These are phyloP conservation scores for Pycnomerus fuliginosus DNA, from an alignment of 2,888 invertebrate species.

Conservation along the genomic window DNA sequence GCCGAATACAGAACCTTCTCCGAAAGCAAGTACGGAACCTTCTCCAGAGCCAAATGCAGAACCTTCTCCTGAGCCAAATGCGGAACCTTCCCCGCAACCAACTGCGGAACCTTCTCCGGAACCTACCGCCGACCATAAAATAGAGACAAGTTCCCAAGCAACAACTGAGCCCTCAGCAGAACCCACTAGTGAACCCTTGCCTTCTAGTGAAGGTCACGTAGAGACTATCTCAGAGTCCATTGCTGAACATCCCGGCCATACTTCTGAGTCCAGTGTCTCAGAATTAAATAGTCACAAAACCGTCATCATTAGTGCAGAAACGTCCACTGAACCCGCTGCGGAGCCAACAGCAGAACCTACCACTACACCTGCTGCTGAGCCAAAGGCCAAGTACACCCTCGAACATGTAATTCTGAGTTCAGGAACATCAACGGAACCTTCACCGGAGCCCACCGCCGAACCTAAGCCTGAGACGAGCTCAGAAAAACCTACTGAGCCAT, in stretches of 20 bases:
- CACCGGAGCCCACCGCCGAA: constrained; percentile 24
- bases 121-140: constrained; percentile 38
- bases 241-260: constrained; percentile 29
- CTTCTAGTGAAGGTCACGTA: constrained; percentile 26
- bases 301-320: constrained; percentile 16
- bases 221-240: constrained; percentile 6
- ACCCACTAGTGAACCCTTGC: constrained; percentile 34
- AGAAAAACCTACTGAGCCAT: constrained; percentile 15
- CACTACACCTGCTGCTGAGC: constrained; percentile 19
- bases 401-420: constrained; percentile 5
- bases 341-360: constrained; percentile 27
- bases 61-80: constrained; percentile 2
- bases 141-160: constrained; percentile 30
- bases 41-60: constrained; percentile 31
- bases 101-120: constrained; percentile 38
- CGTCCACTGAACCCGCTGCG: constrained; percentile 2
- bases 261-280: constrained; percentile 12
- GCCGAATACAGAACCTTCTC: neutral
- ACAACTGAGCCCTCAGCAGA: constrained; percentile 40
- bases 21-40: constrained; percentile 30
- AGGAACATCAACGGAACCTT: constrained; percentile 23
- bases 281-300: constrained; percentile 7
- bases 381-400: constrained; percentile 2
- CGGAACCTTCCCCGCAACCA: constrained; percentile 9
- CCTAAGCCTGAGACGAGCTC: constrained; percentile 11